These are phyloP conservation scores for Amphiura filiformis DNA, from an alignment of 35 echinoderm and acorn worm species.

Conservation along the genomic window DNA sequence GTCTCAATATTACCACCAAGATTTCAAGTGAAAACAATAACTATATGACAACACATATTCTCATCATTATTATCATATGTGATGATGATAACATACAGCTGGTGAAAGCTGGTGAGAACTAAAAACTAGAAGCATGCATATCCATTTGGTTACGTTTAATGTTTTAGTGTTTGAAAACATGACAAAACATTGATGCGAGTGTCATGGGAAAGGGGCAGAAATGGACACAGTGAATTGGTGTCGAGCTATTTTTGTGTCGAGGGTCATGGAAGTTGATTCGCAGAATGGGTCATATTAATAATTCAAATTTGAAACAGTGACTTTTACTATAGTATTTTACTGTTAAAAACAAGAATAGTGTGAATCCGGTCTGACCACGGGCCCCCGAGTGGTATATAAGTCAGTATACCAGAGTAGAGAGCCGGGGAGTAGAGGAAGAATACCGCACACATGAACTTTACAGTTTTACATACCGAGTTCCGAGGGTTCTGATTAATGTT, in stretches of 20 bases:
- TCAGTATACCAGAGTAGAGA: neutral
- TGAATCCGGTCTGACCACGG: neutral
- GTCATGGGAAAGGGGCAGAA: neutral
- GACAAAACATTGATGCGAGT: neutral
- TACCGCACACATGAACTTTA: no score
- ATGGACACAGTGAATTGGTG: neutral
- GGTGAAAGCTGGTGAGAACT: neutral
- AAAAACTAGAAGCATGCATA: no score
- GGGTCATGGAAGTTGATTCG: no score
- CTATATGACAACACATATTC: neutral
- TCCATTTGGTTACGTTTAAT: neutral
- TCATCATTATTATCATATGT: neutral
- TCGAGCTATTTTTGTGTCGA: neutral
- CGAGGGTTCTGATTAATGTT: no score
- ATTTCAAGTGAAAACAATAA: neutral
- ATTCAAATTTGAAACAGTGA: neutral
- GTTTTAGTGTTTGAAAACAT: constrained; percentile 4
- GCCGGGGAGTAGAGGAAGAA: no score
- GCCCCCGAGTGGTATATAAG: neutral
- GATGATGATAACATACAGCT: neutral
- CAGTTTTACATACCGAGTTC: no score
- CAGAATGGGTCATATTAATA: neutral
- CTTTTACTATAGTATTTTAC: neutral
- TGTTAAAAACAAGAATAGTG: neutral
- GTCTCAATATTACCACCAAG: neutral